Conservation (phyloP, 2,113 vertebrate genomes). For the Heterocephalus glaber region DNA sequence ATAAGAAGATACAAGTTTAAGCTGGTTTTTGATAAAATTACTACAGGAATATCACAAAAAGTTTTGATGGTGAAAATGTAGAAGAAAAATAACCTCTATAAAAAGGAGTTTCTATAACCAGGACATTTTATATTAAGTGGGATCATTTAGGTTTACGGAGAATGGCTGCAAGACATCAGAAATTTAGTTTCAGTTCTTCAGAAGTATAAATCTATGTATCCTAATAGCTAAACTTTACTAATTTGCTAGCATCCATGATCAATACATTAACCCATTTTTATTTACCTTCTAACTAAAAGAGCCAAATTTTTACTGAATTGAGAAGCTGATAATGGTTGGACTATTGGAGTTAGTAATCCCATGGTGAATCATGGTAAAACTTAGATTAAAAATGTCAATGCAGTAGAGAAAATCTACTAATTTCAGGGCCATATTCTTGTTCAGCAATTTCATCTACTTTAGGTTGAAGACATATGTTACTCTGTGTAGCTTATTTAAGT, state of each 20-base stretch:
- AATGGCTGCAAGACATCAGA: neutral
- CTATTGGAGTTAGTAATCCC: neutral
- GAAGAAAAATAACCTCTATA: neutral
- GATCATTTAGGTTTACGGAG: neutral
- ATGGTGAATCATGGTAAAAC: neutral
- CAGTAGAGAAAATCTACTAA: neutral
- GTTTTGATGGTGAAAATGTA: conserved; percentile 18
- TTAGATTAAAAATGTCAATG: neutral
- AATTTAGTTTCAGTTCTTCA: conserved; percentile 19
- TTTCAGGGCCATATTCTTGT: neutral
- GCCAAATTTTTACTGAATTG: neutral
- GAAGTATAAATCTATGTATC: neutral
- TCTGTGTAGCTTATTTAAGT: conserved; percentile 18
- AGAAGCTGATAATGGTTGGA: neutral
- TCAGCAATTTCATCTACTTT: neutral
- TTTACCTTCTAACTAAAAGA: conserved; percentile 9
- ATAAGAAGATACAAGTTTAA: neutral
- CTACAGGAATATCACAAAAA: neutral
- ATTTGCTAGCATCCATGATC: neutral
- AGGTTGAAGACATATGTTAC: neutral
- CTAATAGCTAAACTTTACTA: neutral
- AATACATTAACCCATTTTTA: neutral
- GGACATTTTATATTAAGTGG: conserved; percentile 6
- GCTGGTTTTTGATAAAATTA: neutral
- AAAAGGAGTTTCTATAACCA: conserved; percentile 34